Percentiles rank a stretch among this genome's conserved stretches.
These are phyloP conservation scores for Lasioglossum marginatum DNA, from an alignment of 2,888 invertebrate genomes.

Conservation along the genomic window DNA sequence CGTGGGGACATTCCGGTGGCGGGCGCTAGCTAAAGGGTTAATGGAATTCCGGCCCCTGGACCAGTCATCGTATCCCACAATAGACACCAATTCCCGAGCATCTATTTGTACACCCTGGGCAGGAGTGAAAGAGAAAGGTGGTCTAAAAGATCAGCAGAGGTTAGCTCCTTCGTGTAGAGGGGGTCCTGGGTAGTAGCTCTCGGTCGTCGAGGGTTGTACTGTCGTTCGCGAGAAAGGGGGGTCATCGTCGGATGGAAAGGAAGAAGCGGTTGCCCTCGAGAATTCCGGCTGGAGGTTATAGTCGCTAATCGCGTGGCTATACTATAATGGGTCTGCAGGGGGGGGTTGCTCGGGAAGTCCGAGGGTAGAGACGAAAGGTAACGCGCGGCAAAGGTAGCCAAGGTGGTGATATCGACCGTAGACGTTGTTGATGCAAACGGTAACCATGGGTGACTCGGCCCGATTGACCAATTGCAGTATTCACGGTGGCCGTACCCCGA, in stretches of 20 bases:
- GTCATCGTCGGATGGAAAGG: constrained; percentile 25
- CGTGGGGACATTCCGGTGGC: background rate
- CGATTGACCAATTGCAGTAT: constrained; percentile 80
- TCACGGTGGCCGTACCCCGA: constrained; percentile 79
- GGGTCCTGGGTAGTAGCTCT: background rate
- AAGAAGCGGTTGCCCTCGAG: constrained; percentile 67
- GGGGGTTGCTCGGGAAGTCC: background rate
- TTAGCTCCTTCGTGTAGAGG: background rate
- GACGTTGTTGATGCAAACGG: constrained; percentile 83
- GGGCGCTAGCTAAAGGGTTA: background rate
- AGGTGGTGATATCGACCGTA: constrained; percentile 81
- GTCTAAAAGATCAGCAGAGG: background rate
- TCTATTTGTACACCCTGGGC: background rate
- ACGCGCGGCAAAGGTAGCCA: constrained; percentile 62
- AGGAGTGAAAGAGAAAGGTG: background rate
- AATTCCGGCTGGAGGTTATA: constrained; percentile 61
- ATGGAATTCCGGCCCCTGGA: background rate
- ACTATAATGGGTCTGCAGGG: background rate
- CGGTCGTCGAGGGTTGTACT: background rate
- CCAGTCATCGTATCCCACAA: background rate
- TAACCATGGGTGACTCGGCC: constrained; percentile 81
- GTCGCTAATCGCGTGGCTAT: constrained; percentile 63
- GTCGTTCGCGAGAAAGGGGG: background rate
- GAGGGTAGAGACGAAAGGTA: constrained; percentile 47
- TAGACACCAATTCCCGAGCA: background rate